These are phyloP conservation scores for Heliconius himera DNA, from an alignment of 1,140 invertebrate species.

Conservation along the genomic window DNA sequence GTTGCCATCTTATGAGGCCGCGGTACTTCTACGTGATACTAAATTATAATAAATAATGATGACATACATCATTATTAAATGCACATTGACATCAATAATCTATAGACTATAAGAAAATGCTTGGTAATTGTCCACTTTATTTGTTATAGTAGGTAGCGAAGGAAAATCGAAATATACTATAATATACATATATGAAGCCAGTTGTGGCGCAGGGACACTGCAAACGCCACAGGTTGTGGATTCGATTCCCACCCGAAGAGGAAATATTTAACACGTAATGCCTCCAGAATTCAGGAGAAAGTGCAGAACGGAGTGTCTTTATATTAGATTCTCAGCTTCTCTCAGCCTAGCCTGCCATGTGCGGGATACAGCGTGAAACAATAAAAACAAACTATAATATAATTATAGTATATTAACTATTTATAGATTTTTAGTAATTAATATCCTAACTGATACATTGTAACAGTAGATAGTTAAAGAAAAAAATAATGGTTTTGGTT, in stretches of 20 bases:
- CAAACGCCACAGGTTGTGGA: too few species aligned
- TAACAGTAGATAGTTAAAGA: neutral
- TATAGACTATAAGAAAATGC: neutral
- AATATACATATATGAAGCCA: too few species aligned
- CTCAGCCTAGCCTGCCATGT: neutral
- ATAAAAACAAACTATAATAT: neutral
- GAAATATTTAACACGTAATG: too few species aligned
- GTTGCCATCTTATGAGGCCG: slow-evolving; percentile 69
- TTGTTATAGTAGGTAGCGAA: neutral
- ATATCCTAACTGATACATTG: neutral
- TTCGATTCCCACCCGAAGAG: too few species aligned
- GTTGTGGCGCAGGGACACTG: too few species aligned
- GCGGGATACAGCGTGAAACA: neutral
- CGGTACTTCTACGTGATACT: slow-evolving; percentile 65
- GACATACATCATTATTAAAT: neutral
- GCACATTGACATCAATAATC: slow-evolving; percentile 6
- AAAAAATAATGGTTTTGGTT: neutral
- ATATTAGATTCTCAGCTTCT: too few species aligned
- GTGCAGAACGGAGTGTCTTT: too few species aligned
- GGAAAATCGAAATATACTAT: too few species aligned
- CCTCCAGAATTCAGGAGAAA: too few species aligned
- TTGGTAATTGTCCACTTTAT: slow-evolving; percentile 10
- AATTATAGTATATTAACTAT: neutral
- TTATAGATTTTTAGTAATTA: neutral
- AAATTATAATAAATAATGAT: slow-evolving; percentile 64